Evolutionary conservation across 2,888 invertebrate genomes (phyloP).

Genomic region (Agrochola circellaris): DNA sequence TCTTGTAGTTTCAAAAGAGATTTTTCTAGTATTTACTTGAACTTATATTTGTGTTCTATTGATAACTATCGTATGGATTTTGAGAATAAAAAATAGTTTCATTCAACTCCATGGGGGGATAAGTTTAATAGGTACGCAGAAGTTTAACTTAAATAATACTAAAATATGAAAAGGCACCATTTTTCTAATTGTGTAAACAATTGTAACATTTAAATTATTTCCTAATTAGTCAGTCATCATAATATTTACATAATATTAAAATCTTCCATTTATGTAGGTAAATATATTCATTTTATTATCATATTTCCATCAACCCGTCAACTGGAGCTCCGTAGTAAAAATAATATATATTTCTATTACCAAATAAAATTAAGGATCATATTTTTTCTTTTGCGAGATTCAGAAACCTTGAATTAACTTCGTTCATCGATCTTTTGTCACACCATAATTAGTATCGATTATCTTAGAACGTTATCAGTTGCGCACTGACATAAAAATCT

Average conservation of each 20-base stretch:
- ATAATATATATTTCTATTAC: not conserved
- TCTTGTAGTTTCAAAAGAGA: not conserved
- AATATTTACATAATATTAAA: constrained; percentile 6
- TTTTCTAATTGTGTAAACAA: constrained; percentile 3
- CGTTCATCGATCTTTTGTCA: constrained; percentile 9
- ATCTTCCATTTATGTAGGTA: not conserved
- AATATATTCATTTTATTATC: constrained; percentile 12
- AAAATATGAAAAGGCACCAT: constrained; percentile 8
- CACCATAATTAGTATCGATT: constrained; percentile 39
- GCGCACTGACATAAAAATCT: constrained; percentile 68
- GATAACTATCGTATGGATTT: not conserved
- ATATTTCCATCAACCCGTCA: not conserved
- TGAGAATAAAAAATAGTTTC: not conserved
- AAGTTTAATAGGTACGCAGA: not conserved
- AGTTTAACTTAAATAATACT: not conserved
- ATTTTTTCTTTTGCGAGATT: not conserved
- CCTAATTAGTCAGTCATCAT: constrained; percentile 2
- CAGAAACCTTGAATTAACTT: constrained; percentile 12
- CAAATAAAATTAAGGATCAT: not conserved
- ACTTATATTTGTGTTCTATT: not conserved
- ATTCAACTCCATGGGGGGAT: not conserved
- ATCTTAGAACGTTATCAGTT: constrained; percentile 69
- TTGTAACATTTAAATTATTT: constrained; percentile 13
- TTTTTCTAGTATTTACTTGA: not conserved
- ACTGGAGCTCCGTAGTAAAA: not conserved